These are phyloP conservation scores for Cyanoliseus patagonus DNA, from an alignment of 2,113 vertebrate species.

Conservation along the genomic window DNA sequence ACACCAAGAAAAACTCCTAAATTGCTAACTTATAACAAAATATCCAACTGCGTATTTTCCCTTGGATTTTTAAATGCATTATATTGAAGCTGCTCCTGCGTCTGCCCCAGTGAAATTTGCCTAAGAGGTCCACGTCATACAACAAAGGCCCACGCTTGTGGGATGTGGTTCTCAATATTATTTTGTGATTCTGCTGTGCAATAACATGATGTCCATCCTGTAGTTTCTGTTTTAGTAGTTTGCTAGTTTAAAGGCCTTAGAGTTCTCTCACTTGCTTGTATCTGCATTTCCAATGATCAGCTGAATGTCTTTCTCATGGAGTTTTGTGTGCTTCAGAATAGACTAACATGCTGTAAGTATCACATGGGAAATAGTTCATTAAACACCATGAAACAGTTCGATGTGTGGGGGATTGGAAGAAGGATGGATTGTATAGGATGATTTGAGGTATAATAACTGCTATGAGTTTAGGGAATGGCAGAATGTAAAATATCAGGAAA, in stretches of 20 bases:
- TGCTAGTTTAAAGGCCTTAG: not conserved
- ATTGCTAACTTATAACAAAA: not conserved
- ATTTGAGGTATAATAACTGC: not conserved
- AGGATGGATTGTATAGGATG: not conserved
- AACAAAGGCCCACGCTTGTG: not conserved
- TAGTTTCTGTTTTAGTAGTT: not conserved
- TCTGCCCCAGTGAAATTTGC: not conserved
- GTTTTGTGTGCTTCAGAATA: not conserved
- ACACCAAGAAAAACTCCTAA: not conserved
- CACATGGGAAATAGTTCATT: not conserved
- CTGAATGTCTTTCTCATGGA: not conserved
- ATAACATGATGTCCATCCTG: not conserved
- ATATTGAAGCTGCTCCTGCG: not conserved
- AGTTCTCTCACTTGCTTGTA: not conserved
- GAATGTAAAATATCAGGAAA: not conserved
- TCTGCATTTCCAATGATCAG: not conserved
- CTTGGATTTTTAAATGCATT: not conserved
- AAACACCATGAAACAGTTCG: not conserved
- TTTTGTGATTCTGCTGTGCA: not conserved
- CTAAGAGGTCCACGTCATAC: fast-evolving
- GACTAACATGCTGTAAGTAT: not conserved
- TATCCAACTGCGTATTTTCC: not conserved
- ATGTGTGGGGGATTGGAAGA: not conserved
- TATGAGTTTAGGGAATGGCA: not conserved
- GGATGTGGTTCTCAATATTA: not conserved